Evolutionary conservation across 2,888 invertebrate species (phyloP).

Genomic region (Hirudinaria manillensis): DNA sequence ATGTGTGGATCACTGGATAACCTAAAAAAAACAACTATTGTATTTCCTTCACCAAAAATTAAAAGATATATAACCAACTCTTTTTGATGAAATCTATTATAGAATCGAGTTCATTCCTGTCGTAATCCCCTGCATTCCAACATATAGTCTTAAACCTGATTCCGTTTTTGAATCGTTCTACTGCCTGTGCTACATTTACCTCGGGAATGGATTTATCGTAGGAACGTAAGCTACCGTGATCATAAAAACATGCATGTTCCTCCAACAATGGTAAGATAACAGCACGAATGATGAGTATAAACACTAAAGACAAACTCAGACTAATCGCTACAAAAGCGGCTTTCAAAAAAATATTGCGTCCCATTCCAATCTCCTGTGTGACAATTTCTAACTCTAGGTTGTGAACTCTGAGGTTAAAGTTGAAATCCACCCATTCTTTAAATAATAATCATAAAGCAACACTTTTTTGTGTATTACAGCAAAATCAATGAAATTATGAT

Average conservation of each 20-base stretch:
- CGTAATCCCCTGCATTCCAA: constrained; percentile 22
- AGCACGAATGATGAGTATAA: neutral
- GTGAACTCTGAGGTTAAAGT: too few relatives aligned
- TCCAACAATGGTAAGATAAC: neutral
- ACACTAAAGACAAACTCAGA: too few relatives aligned
- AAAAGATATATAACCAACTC: constrained; percentile 24
- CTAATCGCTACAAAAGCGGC: too few relatives aligned
- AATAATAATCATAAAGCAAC: too few relatives aligned
- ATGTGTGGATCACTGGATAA: constrained; percentile 44
- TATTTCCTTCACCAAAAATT: neutral
- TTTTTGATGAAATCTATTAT: constrained; percentile 34
- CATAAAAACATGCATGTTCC: neutral
- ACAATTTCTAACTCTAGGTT: too few relatives aligned
- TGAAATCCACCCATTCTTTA: too few relatives aligned
- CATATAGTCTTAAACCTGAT: constrained; percentile 36
- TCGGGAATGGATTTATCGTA: constrained; percentile 8
- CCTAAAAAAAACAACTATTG: constrained; percentile 40
- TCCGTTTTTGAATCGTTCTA: constrained; percentile 35
- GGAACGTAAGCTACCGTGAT: neutral
- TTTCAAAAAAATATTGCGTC: too few relatives aligned
- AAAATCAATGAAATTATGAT: too few relatives aligned
- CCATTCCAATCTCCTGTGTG: too few relatives aligned
- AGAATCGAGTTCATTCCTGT: constrained; percentile 30
- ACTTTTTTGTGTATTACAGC: too few relatives aligned
- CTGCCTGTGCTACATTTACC: neutral